Base-by-base conservation (phyloP, 2,113 vertebrate species). In the Garra rufa region DNA sequence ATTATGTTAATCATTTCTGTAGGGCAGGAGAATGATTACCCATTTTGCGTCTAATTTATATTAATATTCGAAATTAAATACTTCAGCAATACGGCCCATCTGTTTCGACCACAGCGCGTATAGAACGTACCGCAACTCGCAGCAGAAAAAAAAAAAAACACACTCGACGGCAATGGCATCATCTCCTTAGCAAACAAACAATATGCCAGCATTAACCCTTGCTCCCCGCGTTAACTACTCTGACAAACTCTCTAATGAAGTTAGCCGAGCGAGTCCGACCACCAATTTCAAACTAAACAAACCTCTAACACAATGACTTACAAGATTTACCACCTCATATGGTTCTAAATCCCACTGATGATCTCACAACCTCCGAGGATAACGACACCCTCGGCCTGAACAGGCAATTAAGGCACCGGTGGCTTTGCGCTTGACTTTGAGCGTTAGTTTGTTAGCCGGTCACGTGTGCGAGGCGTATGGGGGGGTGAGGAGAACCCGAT, bases 1-100 rank as follows among this genome's bases (percentile, higher is more conserved):
- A 99, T 99, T 99, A 99, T 97, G 98, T 96, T 98, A 99, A 99
- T 99, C 96, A 98, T 99, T 99, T 98, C 98, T 99, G 97, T 95
- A 97, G 97, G 97, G 97, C 97, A 98, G 94, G 95, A 95, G 95
- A 98, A 99, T 99, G 97, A 99, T 99, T 97, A 98, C 96, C 96
- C 97, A 96, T 97, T 98, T 97, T 96, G 94, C 95, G 92, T 96
- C 94, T 97, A 97, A 98, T 99, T 98, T 96, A 93, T 96, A 98
- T 98, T 97, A 98, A 97, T 97, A 97, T 99, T 97, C 95, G 95
- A 95, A 96, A 96, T 97, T 97, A 97, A 97, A 98, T 98, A 95
- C 96, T 97, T 98, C 95, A 95, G 95, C 94, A 96, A 95, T 95
- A 93, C 89, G 92, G 90, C 91, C 96, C 97, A 96, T 97, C 94